Evolutionary conservation across 2,888 invertebrate species (phyloP).

Genomic region (Aporophyla lueneburgensis): DNA sequence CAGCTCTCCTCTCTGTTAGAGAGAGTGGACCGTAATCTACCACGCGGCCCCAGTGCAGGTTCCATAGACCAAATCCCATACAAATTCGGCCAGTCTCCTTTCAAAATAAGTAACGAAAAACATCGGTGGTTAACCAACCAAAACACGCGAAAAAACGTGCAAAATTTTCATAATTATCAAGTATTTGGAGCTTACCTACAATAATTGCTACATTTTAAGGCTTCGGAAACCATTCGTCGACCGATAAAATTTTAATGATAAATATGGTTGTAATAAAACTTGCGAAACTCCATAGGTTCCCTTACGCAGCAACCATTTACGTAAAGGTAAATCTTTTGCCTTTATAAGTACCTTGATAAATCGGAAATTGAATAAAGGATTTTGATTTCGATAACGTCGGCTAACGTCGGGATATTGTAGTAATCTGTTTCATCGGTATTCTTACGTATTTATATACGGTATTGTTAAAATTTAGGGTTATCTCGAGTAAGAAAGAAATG

Average conservation of each 20-base stretch:
- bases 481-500: not conserved
- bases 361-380: slow-evolving; percentile 64
- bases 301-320: slow-evolving; percentile 30
- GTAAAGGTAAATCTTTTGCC: slow-evolving; percentile 41
- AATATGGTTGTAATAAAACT: not conserved
- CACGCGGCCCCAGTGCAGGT: no score
- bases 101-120: not conserved
- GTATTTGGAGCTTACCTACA: not conserved
- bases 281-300: slow-evolving; percentile 25
- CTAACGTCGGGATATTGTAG: slow-evolving; percentile 20
- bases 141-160: not conserved
- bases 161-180: not conserved
- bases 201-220: slow-evolving; percentile 18
- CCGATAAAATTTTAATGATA: not conserved
- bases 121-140: not conserved
- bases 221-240: slow-evolving; percentile 20
- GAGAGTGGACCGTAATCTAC: no score
- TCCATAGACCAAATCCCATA: not conserved
- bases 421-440: slow-evolving; percentile 30
- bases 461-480: slow-evolving; percentile 20
- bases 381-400: slow-evolving; percentile 40
- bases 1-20: no score
- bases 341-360: slow-evolving; percentile 43
- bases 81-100: not conserved
- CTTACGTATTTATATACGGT: slow-evolving; percentile 16